A percentile compares a stretch with the other conserved stretches of the same genome.
phyloP scores from a whole-genome alignment of 1,140 invertebrate genomes.

The Polypedilum vanderplanki region DNA sequence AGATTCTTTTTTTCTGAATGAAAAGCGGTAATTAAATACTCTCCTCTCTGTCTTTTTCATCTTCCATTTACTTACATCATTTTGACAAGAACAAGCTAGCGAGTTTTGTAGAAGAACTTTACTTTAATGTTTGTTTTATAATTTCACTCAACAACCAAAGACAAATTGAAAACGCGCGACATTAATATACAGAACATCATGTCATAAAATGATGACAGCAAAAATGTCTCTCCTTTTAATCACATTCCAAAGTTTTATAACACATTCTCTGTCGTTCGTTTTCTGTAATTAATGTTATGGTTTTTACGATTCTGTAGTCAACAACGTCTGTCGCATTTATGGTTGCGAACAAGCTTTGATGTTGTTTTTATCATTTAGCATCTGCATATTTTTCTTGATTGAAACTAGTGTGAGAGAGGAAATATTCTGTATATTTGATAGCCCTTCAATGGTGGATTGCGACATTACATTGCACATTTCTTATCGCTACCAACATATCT shows the following conservation, averaged over 20 bases:
- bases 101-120: conserved; percentile 9
- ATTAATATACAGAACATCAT: conserved; percentile 9
- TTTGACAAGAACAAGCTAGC: neutral
- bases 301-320: conserved; percentile 2
- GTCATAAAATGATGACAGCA: conserved; percentile 2
- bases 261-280: neutral
- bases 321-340: neutral
- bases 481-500: neutral
- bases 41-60: too few species aligned
- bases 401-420: too few species aligned
- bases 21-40: conserved; percentile 27
- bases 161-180: conserved; percentile 10
- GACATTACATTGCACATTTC: conserved; percentile 21
- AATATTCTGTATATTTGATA: neutral
- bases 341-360: neutral
- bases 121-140: neutral
- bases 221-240: neutral
- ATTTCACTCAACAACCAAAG: neutral
- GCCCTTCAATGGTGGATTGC: conserved; percentile 13
- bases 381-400: neutral
- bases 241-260: neutral
- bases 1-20: neutral
- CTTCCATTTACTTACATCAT: neutral
- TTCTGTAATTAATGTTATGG: conserved; percentile 28
- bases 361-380: conserved; percentile 23